phyloP scores from a whole-genome alignment of 2,113 vertebrate species.

The Paramormyrops kingsleyae region DNA sequence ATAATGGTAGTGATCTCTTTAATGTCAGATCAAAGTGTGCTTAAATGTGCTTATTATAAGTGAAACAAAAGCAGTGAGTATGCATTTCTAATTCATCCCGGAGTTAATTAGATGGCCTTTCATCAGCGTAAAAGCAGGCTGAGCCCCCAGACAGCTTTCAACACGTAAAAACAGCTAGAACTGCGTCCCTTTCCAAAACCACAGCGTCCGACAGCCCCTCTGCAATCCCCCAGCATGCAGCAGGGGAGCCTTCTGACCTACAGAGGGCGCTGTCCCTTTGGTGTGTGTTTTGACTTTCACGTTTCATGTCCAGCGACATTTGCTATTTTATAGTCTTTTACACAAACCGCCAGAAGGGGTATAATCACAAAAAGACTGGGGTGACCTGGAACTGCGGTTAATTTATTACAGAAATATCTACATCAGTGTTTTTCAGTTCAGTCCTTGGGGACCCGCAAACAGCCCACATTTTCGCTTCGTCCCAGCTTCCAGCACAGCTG shows the following conservation, averaged over 20 bases:
- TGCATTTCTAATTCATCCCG: not conserved
- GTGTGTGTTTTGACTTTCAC: not conserved
- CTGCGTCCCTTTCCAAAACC: not conserved
- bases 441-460: not conserved
- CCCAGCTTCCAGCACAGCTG: not conserved
- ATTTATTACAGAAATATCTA: not conserved
- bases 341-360: not conserved
- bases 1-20: not conserved
- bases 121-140: not conserved
- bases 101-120: slow-evolving; percentile 7
- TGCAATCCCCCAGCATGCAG: not conserved
- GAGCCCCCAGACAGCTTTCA: not conserved
- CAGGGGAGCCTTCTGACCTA: not conserved
- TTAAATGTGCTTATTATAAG: not conserved
- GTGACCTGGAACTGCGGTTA: not conserved
- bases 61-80: not conserved
- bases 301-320: not conserved
- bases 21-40: not conserved
- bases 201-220: no score
- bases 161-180: not conserved
- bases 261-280: not conserved
- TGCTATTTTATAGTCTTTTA: not conserved
- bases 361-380: not conserved
- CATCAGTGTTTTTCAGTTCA: not conserved
- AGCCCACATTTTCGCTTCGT: not conserved